Base-by-base conservation (phyloP, 2,888 invertebrate species). In the Tolmerus cingulatus region DNA sequence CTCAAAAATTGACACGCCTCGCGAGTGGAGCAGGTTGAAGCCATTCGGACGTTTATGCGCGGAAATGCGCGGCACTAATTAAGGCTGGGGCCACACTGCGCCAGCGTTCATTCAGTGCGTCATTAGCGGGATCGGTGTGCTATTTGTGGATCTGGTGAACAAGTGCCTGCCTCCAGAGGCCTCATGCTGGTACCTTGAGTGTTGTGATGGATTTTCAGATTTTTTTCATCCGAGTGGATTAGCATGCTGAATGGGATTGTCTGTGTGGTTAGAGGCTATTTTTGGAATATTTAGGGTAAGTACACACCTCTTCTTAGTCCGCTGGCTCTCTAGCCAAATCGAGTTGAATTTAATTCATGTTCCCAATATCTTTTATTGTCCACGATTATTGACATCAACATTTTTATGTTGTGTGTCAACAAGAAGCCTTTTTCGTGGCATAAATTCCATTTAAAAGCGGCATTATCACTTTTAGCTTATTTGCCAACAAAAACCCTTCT, bases 71-170 rank as follows among this genome's bases (percentile, higher is more conserved):
- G 16, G 85, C n/a, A 43, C 46, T 85, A 85, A 85, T 85, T 85
- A 85, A 84, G 57, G 74, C 27, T 85, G 74, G 9, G 16, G 43
- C 40, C 27, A 16, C 81, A 55, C 8, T 51, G 34, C 9, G 34
- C 76, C 34, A 16, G n/a, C 40, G 43, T 34, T 82, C 46, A 74
- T 74, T 85, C 85, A 46, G 66, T 85, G 43, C n/a, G n/a, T 46
- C 43, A 85, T 85, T 85, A 74, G 85, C 40, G 85, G 30, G 74
- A 43, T 37, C 23, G 19, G 43, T 74, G 85, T 74, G 85, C 74
- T 85, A 74, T 85, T 85, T 85, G 74, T 85, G 85, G 74, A 85
- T 85, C 43, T 43, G 34, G 85, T 85, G 85, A 85, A 85, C 74
- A 85, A 85, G 74, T 85, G 85, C 43, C 85, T 85, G 66, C 46